phyloP scores from a whole-genome alignment of 2,888 invertebrate species.

The Stramonita haemastoma region DNA sequence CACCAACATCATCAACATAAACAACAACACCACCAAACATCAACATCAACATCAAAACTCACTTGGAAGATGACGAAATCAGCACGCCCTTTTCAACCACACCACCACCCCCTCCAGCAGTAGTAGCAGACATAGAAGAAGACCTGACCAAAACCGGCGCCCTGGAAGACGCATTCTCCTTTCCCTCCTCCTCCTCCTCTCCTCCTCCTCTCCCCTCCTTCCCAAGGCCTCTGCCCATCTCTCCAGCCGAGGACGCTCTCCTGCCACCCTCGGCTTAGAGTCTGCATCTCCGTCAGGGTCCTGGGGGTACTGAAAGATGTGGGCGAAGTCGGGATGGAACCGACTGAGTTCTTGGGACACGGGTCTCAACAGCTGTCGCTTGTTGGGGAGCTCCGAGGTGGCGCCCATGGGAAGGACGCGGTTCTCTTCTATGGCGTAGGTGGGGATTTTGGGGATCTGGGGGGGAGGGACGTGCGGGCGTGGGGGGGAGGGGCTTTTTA shows the following conservation, averaged over 20 bases:
- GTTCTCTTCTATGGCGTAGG: conserved; percentile 64
- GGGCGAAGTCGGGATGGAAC: conserved; percentile 62
- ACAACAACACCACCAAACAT: too few relatives aligned
- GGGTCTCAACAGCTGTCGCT: conserved; percentile 56
- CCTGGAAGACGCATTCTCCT: not conserved
- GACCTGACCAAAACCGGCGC: not conserved
- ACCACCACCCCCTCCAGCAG: not conserved
- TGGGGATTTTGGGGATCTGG: conserved; percentile 58
- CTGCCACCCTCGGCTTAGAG: conserved; percentile 39
- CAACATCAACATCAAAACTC: not conserved
- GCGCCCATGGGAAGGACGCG: conserved; percentile 61
- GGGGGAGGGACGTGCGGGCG: conserved; percentile 59
- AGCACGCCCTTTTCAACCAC: not conserved
- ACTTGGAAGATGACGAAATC: not conserved
- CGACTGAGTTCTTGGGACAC: conserved; percentile 67
- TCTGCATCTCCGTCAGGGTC: conserved; percentile 40
- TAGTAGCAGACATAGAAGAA: not conserved
- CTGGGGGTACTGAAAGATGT: conserved; percentile 56
- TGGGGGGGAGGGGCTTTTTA: conserved; percentile 57
- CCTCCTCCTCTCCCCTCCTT: not conserved
- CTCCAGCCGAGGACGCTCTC: not conserved
- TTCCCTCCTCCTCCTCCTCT: not conserved
- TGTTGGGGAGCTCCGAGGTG: conserved; percentile 47
- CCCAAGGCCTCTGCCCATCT: not conserved
- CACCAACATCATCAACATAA: too few relatives aligned